phyloP scores from a whole-genome alignment of 2,888 invertebrate genomes.

The Chironomus tentans region DNA sequence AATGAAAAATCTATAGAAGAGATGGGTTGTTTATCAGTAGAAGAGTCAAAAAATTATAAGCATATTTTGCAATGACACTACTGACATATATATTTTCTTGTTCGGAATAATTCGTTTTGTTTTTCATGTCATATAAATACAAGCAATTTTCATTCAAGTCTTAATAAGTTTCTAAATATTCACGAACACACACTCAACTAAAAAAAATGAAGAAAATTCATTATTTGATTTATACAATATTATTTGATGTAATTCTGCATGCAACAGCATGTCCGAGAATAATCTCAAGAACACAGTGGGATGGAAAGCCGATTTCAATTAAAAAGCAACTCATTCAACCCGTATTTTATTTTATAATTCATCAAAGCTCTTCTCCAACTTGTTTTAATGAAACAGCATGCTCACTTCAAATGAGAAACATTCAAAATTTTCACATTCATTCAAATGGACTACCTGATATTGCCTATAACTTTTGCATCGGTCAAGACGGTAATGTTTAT shows the following conservation, averaged over 20 bases:
- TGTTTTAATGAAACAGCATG: not conserved
- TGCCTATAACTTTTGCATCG: not conserved
- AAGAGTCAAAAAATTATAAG: no score
- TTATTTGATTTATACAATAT: not conserved
- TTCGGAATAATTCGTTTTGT: no score
- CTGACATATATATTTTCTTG: no score
- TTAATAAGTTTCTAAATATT: no score
- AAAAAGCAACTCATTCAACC: not conserved
- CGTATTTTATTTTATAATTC: not conserved
- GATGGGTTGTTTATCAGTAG: no score
- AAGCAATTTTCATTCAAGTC: no score
- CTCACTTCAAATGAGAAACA: not conserved
- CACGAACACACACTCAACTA: no score
- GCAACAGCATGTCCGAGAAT: not conserved
- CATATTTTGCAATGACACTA: no score
- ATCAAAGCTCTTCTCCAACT: not conserved
- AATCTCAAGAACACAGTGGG: not conserved
- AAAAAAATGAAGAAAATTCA: not conserved
- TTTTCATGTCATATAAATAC: no score
- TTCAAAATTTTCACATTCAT: slow-evolving; percentile 5
- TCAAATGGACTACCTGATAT: not conserved
- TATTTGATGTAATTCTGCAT: not conserved
- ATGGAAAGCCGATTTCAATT: not conserved
- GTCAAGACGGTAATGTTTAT: not conserved
- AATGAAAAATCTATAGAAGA: no score